A percentile compares a stretch with the other conserved stretches of the same genome.
These are phyloP conservation scores for Lasioglossum marginatum DNA, from an alignment of 2,888 invertebrate genomes.

Conservation along the genomic window DNA sequence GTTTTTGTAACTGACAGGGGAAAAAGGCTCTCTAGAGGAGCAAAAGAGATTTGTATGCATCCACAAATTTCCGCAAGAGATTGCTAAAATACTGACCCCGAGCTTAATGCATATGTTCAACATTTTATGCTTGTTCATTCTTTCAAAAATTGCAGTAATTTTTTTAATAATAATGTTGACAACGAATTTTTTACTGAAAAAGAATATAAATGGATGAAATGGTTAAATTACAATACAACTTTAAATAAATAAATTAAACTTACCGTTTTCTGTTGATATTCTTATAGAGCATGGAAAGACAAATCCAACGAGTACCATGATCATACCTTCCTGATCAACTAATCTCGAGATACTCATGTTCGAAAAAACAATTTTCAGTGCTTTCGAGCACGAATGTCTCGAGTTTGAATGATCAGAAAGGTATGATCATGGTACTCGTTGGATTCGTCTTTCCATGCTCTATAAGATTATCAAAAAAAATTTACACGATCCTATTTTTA, in stretches of 20 bases:
- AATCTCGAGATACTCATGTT: neutral
- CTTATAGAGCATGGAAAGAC: neutral
- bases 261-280: neutral
- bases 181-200: neutral
- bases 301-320: neutral
- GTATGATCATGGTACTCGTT: neutral
- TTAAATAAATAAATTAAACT: neutral
- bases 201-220: neutral
- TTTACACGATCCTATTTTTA: neutral
- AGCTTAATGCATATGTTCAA: neutral
- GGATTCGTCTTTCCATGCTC: neutral
- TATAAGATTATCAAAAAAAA: neutral
- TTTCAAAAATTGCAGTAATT: neutral
- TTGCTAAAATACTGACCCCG: neutral
- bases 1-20: slow-evolving; percentile 16
- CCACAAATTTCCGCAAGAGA: neutral
- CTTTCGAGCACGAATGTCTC: neutral
- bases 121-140: neutral
- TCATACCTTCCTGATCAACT: neutral
- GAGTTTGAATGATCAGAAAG: neutral
- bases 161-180: neutral
- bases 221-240: neutral
- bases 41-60: neutral
- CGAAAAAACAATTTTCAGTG: neutral
- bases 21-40: neutral